Evolutionary conservation across 2,888 invertebrate species (phyloP), one percentile per base, ranked within the genome.

Genomic region (Pristionchus japonicus): DNA sequence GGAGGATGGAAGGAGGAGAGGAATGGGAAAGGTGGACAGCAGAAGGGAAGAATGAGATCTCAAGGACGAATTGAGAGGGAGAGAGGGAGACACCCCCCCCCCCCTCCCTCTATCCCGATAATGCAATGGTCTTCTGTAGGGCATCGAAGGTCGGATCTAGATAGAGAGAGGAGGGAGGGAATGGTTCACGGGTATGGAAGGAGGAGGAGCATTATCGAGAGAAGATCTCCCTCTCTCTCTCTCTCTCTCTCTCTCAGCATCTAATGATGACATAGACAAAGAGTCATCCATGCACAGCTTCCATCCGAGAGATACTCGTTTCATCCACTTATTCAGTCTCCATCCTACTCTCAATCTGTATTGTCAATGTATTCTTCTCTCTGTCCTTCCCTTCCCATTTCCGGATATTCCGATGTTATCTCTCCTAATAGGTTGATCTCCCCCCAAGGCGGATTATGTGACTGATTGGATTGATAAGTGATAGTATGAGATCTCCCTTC

Each of bases 91-190:
- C 1, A n/a, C 40, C 47, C 49, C 47, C 77, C 15, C 27, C 80
- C 13, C 40, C 77, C 40, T 37, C 77, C 43, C 40, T 43, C 77
- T 77, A 31, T 43, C 40, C n/a, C 13, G 77, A 77, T 77, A 77
- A 77, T 77, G 77, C 43, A 43, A 77, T 77, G 77, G 77, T 77
- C 77, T 37, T 77, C 77, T 77, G 77, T 77, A 47, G 49, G 80
- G 80, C 49, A 80, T 80, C 80, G 80, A 80, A 80, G 80, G 80
- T 80, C 80, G 80, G 80, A 80, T 80, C 80, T 49, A 13, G 11
- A 11, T 11, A 37, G 61, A 37, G 84, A 23, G 61, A 37, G 47
- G 27, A 47, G 43, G 43, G 43, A 23, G 67, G n/a, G 15, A 34
- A 40, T 31, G 31, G 70, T 23, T 43, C 34, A 47, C n/a, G 64